phyloP scores from a whole-genome alignment of 2,113 vertebrate species.

The Falco punctatus region DNA sequence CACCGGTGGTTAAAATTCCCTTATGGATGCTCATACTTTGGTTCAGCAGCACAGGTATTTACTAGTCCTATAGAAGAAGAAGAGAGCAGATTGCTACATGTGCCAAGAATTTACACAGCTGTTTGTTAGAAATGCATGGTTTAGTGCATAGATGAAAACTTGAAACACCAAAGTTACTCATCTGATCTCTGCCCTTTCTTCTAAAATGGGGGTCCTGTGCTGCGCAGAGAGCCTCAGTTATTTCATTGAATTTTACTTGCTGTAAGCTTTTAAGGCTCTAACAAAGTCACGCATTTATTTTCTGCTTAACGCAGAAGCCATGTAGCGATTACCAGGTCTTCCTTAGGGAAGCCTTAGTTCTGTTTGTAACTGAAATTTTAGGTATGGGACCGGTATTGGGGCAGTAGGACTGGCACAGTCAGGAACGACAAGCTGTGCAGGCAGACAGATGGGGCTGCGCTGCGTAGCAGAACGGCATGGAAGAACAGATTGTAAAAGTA shows the following conservation, averaged over 20 bases:
- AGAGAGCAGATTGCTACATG: neutral
- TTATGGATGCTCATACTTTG: neutral
- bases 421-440: neutral
- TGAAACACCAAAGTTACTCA: neutral
- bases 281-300: neutral
- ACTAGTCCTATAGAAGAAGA: neutral
- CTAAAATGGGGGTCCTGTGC: neutral
- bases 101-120: neutral
- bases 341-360: neutral
- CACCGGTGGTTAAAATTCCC: neutral
- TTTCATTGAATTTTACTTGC: neutral
- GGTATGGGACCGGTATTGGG: rapidly evolving
- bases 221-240: neutral
- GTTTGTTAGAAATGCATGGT: neutral
- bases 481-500: neutral
- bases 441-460: neutral
- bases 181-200: neutral
- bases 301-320: neutral
- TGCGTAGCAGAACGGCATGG: rapidly evolving
- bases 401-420: neutral
- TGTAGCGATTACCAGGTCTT: neutral
- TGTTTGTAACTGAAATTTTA: no score
- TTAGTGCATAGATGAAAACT: neutral
- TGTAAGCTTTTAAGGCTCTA: neutral
- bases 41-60: neutral